These are phyloP conservation scores for Pristionchus arcanus DNA, from an alignment of 2,888 invertebrate genomes.

Conservation along the genomic window DNA sequence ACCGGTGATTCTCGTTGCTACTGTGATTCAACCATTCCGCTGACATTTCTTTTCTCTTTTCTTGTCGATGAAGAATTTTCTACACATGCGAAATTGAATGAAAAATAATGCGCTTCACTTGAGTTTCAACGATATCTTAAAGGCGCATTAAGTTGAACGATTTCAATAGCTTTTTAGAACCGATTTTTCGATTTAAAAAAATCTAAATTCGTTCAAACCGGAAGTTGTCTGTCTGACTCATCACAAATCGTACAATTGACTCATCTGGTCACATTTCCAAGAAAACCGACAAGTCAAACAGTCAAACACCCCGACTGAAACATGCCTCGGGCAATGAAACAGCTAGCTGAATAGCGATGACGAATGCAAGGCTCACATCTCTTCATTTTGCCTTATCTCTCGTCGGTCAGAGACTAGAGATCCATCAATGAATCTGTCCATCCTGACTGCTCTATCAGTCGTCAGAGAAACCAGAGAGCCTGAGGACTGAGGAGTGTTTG, in stretches of 20 bases:
- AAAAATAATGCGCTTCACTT: neutral
- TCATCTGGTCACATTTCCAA: neutral
- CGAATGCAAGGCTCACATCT: neutral
- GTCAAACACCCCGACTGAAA: neutral
- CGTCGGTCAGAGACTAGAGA: neutral
- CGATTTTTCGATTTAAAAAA: too few relatives aligned
- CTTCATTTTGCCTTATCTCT: neutral
- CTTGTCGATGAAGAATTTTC: neutral
- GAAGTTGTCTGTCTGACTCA: neutral
- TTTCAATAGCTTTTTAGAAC: neutral
- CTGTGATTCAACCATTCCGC: constrained; percentile 15
- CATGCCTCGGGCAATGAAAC: neutral
- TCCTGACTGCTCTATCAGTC: neutral
- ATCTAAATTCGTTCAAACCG: neutral
- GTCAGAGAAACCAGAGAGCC: neutral
- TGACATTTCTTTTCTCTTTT: neutral
- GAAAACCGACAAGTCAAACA: constrained; percentile 20
- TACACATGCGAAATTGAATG: neutral
- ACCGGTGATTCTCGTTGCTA: neutral
- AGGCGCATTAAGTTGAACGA: neutral
- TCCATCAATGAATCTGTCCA: neutral
- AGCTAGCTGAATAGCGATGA: neutral
- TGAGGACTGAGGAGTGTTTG: neutral
- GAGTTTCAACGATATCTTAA: neutral
- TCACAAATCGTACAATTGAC: neutral